These are phyloP conservation scores for Cyclophora punctaria DNA, from an alignment of 2,888 invertebrate genomes.

Conservation along the genomic window DNA sequence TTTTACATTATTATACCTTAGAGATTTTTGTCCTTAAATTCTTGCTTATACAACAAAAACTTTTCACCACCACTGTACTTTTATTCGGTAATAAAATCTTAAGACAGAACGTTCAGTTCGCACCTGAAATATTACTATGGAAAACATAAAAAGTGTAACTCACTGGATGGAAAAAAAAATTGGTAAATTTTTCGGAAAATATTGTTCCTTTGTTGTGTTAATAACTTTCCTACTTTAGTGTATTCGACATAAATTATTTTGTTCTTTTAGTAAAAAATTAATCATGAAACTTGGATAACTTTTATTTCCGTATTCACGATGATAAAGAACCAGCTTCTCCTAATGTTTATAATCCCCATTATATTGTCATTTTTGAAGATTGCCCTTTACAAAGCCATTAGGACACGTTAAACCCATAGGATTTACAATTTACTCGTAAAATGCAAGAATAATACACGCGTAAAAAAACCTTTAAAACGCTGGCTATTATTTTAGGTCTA, in stretches of 20 bases:
- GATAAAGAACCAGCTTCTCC: too few species aligned
- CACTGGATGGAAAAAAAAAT: too few species aligned
- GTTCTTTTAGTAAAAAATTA: too few species aligned
- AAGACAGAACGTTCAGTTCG: slow-evolving; percentile 14
- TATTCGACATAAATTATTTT: too few species aligned
- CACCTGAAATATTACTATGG: slow-evolving; percentile 10
- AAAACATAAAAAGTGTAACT: too few species aligned
- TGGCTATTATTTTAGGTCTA: slow-evolving; percentile 38
- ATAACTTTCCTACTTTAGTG: too few species aligned
- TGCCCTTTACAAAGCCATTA: too few species aligned
- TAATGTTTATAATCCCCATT: not conserved
- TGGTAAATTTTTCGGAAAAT: too few species aligned
- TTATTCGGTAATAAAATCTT: slow-evolving; percentile 21
- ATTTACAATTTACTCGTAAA: not conserved
- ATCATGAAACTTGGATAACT: too few species aligned
- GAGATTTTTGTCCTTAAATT: slow-evolving; percentile 1
- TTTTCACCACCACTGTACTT: slow-evolving; percentile 11
- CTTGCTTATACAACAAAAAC: slow-evolving; percentile 2
- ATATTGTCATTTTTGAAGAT: not conserved
- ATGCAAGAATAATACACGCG: slow-evolving; percentile 15
- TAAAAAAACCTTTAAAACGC: slow-evolving; percentile 16
- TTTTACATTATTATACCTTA: slow-evolving; percentile 7
- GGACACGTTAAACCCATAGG: not conserved
- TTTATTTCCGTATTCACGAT: too few species aligned
- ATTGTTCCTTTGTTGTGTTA: too few species aligned